These are phyloP conservation scores for Phainopepla nitens DNA, from an alignment of 2,113 vertebrate genomes.

Conservation along the genomic window DNA sequence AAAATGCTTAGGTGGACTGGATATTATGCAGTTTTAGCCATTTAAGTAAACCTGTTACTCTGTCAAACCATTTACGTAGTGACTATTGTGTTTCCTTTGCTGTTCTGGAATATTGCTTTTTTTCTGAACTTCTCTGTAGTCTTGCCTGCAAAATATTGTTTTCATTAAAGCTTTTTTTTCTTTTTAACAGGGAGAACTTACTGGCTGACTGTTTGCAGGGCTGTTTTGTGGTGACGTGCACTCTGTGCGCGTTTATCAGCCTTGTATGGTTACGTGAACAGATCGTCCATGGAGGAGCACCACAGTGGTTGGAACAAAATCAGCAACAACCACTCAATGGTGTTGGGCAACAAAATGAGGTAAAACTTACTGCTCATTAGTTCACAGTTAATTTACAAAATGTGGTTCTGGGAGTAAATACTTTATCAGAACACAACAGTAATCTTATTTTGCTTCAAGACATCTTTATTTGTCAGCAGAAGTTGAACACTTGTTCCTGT, in stretches of 20 bases:
- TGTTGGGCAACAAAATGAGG: slow-evolving; percentile 85
- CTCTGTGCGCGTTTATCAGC: slow-evolving; percentile 96
- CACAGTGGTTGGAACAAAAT: slow-evolving; percentile 93
- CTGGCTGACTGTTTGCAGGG: slow-evolving; percentile 95
- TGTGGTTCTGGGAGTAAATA: neutral
- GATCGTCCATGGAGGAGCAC: slow-evolving; percentile 92
- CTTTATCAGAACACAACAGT: neutral
- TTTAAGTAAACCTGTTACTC: neutral
- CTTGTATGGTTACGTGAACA: slow-evolving; percentile 97
- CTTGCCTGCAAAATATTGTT: neutral
- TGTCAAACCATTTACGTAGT: neutral
- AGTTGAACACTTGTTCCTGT: neutral
- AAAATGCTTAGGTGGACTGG: neutral
- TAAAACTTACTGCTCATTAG: slow-evolving; percentile 16
- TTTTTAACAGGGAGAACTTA: slow-evolving; percentile 86
- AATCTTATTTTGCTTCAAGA: neutral
- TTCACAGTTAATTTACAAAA: neutral
- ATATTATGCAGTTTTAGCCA: neutral
- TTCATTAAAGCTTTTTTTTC: neutral
- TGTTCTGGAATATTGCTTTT: neutral
- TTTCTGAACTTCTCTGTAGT: neutral
- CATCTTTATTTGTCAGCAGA: neutral
- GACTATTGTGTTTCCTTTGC: neutral
- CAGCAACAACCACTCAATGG: slow-evolving; percentile 83
- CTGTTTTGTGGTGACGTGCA: slow-evolving; percentile 96